Conservation (phyloP, 2,797 vertebrate genomes). For the Periophthalmus magnuspinnatus region DNA sequence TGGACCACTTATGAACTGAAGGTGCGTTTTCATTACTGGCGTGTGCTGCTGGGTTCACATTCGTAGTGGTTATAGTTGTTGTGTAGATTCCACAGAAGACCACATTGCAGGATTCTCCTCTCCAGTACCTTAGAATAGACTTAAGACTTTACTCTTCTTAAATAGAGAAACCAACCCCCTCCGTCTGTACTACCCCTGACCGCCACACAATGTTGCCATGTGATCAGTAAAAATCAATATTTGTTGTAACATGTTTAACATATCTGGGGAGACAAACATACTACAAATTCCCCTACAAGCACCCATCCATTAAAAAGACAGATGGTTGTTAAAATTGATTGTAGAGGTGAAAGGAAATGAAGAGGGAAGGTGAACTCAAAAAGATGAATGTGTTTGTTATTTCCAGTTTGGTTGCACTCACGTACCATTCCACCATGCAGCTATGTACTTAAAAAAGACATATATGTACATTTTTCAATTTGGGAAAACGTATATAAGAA, state of each 20-base stretch:
- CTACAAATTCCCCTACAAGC: not conserved
- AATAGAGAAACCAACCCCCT: too few species aligned
- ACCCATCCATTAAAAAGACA: constrained; percentile 2
- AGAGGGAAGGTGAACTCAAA: constrained; percentile 8
- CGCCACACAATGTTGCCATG: too few species aligned
- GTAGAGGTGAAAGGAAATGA: constrained; percentile 9
- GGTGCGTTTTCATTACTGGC: too few species aligned
- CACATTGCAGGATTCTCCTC: too few species aligned
- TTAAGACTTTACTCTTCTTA: too few species aligned
- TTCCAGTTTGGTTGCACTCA: not conserved
- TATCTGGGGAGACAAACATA: too few species aligned
- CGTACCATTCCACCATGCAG: not conserved
- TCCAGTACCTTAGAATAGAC: too few species aligned
- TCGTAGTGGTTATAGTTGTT: not conserved
- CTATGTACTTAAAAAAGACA: too few species aligned
- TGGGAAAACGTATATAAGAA: too few species aligned
- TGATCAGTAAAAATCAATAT: not conserved
- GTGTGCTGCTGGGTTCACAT: not conserved
- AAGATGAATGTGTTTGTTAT: constrained; percentile 19
- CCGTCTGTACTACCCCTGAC: too few species aligned
- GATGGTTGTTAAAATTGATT: constrained; percentile 25
- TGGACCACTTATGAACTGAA: constrained; percentile 4
- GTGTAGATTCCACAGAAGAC: not conserved
- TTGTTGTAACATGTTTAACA: too few species aligned
- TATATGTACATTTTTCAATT: not conserved